A percentile compares a stretch with the other conserved stretches of the same genome.
phyloP scores from a whole-genome alignment of 2,113 vertebrate genomes.

The Scomber colias region DNA sequence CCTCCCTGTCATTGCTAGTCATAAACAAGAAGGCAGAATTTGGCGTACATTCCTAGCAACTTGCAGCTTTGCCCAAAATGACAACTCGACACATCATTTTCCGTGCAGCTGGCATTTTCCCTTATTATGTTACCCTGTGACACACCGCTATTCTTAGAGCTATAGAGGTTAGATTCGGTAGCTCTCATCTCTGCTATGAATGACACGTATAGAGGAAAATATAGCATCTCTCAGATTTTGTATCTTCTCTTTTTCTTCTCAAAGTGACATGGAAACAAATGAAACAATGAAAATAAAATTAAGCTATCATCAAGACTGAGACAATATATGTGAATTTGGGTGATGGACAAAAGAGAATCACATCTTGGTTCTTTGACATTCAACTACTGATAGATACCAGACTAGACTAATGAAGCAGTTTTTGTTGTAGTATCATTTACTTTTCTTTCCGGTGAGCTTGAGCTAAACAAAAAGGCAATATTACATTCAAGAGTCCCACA shows the following conservation, averaged over 20 bases:
- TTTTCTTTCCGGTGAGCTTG: not conserved
- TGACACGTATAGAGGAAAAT: slow-evolving; percentile 47
- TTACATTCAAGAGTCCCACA: not conserved
- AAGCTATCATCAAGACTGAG: not conserved
- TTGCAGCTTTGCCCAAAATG: slow-evolving; percentile 40
- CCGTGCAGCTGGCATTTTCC: slow-evolving; percentile 42
- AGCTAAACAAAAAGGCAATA: not conserved
- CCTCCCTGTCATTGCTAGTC: slow-evolving; percentile 37
- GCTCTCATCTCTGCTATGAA: slow-evolving; percentile 42
- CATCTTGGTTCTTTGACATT: slow-evolving; percentile 34
- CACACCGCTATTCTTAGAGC: slow-evolving; percentile 62
- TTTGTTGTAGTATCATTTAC: slow-evolving; percentile 13
- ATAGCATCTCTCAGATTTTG: slow-evolving; percentile 2
- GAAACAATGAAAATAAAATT: not conserved
- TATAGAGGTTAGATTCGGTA: slow-evolving; percentile 45
- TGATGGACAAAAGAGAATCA: not conserved
- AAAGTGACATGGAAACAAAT: slow-evolving; percentile 4
- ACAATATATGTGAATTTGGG: not conserved
- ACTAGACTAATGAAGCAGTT: slow-evolving; percentile 17
- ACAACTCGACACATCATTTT: slow-evolving; percentile 61
- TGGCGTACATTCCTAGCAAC: slow-evolving; percentile 35
- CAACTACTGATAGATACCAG: slow-evolving; percentile 14
- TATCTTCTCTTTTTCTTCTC: slow-evolving; percentile 10
- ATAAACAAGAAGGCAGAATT: slow-evolving; percentile 43
- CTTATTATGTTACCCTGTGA: slow-evolving; percentile 52